Evolutionary conservation across 2,888 invertebrate genomes (phyloP), one percentile per base, ranked within the genome.

Genomic region (Ischnus inquisitorius): DNA sequence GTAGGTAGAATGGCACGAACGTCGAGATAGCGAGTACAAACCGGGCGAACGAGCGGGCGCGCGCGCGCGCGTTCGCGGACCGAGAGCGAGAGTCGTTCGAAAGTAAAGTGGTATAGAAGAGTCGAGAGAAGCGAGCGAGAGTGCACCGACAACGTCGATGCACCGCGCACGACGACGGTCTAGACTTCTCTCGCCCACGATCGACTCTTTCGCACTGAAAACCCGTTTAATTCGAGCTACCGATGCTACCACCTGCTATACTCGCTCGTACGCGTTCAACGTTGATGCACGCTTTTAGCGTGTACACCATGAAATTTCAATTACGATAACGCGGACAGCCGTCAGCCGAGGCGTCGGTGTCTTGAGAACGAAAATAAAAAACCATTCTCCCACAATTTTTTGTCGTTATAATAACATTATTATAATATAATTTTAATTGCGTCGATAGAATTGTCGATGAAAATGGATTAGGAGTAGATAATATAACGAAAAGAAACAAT

Each of bases 51-150:
- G n/a, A n/a, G n/a, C n/a, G n/a, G n/a, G n/a, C n/a, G n/a, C n/a
- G 72, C 72, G 72, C 60, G 62, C 78, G 68, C 80, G 72, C 60
- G 62, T 69, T 62, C 74, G 74, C 74, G 68, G 80, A 39, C 57
- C 43, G 74, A 80, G 74, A 80, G 60, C 80, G 80, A 80, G 74
- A 80, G 80, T 80, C 64, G 80, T 72, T 72, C 10, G 51, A 64
- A n/a, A n/a, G n/a, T n/a, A n/a, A n/a, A n/a, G 51, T 60, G 4
- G 41, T 71, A 41, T 25, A 69, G 64, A 8, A n/a, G 41, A 78
- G 51, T 28, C 4, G 34, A 34, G 51, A 54, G 43, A 57, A 25
- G 16, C 60, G n/a, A 69, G 76, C 64, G 83, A 57, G 85, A 78
- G 79, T 82, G 76, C 65, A 68, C 51, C 54, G 54, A 43, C 68